These are phyloP conservation scores for Pyralis farinalis DNA, from an alignment of 2,888 invertebrate genomes.

Conservation along the genomic window DNA sequence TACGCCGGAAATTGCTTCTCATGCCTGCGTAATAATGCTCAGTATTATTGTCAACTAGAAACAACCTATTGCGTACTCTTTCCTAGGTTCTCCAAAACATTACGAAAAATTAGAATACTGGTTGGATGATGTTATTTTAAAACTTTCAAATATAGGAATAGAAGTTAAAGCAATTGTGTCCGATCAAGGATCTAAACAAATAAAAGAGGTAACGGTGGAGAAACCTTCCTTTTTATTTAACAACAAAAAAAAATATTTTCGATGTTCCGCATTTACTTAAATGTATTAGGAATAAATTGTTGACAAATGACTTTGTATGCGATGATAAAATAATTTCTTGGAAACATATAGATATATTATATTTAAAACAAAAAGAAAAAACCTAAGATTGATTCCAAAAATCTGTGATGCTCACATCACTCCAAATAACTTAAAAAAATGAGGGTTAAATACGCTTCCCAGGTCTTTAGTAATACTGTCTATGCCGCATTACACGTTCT, in stretches of 20 bases:
- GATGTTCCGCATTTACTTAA: slow-evolving; percentile 23
- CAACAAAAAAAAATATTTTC: slow-evolving; percentile 19
- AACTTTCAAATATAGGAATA: slow-evolving; percentile 21
- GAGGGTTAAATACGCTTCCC: not conserved
- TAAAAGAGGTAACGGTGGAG: slow-evolving; percentile 19
- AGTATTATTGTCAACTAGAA: slow-evolving; percentile 23
- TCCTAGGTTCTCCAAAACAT: slow-evolving; percentile 19
- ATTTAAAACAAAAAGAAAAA: slow-evolving; percentile 11
- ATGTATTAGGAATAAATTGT: slow-evolving; percentile 9
- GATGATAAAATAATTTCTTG: slow-evolving; percentile 19
- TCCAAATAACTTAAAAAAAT: too few relatives aligned
- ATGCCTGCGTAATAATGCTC: slow-evolving; percentile 21
- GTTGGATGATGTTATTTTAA: slow-evolving; percentile 23
- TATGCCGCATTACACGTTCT: not conserved
- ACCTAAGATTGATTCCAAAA: too few relatives aligned
- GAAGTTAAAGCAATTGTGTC: slow-evolving; percentile 23
- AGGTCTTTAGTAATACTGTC: not conserved
- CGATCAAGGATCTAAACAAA: slow-evolving; percentile 25
- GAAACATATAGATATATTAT: slow-evolving; percentile 18
- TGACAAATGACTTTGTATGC: not conserved
- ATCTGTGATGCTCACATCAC: too few relatives aligned
- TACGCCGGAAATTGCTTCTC: slow-evolving; percentile 7
- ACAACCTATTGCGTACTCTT: slow-evolving; percentile 25
- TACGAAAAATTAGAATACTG: slow-evolving; percentile 20
- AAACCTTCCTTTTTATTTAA: slow-evolving; percentile 21